Percentiles rank a stretch among this genome's conserved stretches.
Evolutionary conservation across 2,888 invertebrate species (phyloP).

Genomic region (Trachelus tabidus): DNA sequence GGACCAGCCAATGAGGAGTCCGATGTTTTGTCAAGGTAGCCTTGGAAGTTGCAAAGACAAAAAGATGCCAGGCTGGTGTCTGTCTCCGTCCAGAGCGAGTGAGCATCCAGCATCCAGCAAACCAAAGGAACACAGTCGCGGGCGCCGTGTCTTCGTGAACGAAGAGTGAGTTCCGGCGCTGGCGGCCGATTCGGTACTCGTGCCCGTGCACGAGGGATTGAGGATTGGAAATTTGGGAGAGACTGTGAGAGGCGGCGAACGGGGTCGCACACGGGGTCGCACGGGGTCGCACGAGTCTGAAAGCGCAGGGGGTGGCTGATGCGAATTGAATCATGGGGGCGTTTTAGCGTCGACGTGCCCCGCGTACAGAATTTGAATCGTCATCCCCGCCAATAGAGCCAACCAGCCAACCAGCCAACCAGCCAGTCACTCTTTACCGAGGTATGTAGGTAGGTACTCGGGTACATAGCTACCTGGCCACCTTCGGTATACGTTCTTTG

Average conservation of each 20-base stretch:
- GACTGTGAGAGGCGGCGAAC: slow-evolving; percentile 23
- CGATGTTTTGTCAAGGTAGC: too few relatives aligned
- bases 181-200: too few relatives aligned
- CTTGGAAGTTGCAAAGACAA: too few relatives aligned
- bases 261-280: slow-evolving; percentile 18
- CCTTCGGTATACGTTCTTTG: slow-evolving; percentile 32
- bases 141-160: slow-evolving; percentile 27
- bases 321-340: slow-evolving; percentile 65
- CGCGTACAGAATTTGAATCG: slow-evolving; percentile 56
- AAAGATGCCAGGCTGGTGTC: too few relatives aligned
- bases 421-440: slow-evolving; percentile 23
- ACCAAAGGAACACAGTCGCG: slow-evolving; percentile 34
- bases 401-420: slow-evolving; percentile 10
- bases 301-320: slow-evolving; percentile 51
- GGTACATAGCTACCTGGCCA: slow-evolving; percentile 30
- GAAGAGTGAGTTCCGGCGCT: slow-evolving; percentile 24
- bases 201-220: too few relatives aligned
- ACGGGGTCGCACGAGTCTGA: slow-evolving; percentile 27
- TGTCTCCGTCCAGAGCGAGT: not conserved
- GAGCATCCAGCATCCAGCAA: slow-evolving; percentile 22
- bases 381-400: slow-evolving; percentile 31
- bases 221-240: not conserved
- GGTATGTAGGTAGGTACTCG: slow-evolving; percentile 16
- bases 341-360: slow-evolving; percentile 63
- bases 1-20: too few relatives aligned